phyloP scores from a whole-genome alignment of 2,888 invertebrate species.

The Tachina fera region DNA sequence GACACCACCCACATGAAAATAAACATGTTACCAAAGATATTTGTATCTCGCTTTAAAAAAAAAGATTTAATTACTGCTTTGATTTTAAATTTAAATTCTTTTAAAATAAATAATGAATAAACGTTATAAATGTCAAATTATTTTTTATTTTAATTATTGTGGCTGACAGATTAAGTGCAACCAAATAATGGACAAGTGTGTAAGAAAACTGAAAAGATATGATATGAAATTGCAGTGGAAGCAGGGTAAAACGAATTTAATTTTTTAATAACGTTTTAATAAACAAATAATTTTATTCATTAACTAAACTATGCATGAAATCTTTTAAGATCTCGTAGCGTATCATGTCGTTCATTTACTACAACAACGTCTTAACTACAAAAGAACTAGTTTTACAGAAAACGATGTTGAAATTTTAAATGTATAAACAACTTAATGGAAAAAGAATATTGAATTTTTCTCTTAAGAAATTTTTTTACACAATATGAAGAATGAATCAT shows the following conservation, averaged over 20 bases:
- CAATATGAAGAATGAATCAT: too few species aligned
- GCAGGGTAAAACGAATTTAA: not conserved
- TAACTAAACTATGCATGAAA: too few species aligned
- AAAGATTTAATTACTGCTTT: constrained; percentile 18
- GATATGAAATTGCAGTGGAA: not conserved
- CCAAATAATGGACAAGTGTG: not conserved
- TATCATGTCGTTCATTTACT: too few species aligned
- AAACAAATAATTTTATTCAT: too few species aligned
- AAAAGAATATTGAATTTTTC: too few species aligned
- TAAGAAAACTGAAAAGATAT: not conserved
- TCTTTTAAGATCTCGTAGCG: too few species aligned
- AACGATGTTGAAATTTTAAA: too few species aligned
- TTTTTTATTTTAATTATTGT: not conserved
- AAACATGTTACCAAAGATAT: not conserved
- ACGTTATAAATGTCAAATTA: constrained; percentile 7
- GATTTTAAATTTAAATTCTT: constrained; percentile 8
- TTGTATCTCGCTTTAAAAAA: not conserved
- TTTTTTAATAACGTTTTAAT: too few species aligned
- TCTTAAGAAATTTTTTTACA: too few species aligned
- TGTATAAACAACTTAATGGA: too few species aligned
- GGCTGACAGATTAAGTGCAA: constrained; percentile 2
- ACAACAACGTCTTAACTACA: too few species aligned
- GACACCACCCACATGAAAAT: constrained; percentile 29
- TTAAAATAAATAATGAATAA: constrained; percentile 31
- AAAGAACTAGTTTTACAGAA: too few species aligned